Evolutionary conservation across 2,113 vertebrate genomes (phyloP).

Genomic region (Empidonax alnorum): DNA sequence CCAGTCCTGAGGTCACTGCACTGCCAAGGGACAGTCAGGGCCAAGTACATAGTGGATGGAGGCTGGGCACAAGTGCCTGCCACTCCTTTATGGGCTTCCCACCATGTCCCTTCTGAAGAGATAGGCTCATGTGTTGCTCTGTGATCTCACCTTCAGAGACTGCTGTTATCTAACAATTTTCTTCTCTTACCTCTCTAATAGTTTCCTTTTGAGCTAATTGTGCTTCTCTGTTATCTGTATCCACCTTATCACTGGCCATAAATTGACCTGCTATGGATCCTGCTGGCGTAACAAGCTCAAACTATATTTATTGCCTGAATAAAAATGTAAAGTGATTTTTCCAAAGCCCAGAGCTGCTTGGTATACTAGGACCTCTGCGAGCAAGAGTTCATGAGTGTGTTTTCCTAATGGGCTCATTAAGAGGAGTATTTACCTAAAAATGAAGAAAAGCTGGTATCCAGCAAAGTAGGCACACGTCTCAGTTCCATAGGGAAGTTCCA

Average conservation of each 20-base stretch:
- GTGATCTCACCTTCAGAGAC: background rate
- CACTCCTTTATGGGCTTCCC: background rate
- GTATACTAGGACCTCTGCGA: background rate
- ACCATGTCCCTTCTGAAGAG: background rate
- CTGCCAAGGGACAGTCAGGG: background rate
- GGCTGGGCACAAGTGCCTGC: background rate
- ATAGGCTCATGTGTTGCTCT: background rate
- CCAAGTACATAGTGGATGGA: background rate
- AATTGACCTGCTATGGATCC: background rate
- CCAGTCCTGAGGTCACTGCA: background rate
- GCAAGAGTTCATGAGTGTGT: accelerated
- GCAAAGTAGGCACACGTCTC: no score
- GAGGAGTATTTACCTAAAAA: background rate
- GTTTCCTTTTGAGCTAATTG: background rate
- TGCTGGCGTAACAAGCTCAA: background rate
- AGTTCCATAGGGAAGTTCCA: background rate
- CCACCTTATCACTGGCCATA: background rate
- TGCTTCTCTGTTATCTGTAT: background rate
- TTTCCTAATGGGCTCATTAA: background rate
- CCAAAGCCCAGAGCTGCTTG: background rate
- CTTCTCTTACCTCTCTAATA: background rate
- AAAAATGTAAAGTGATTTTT: background rate
- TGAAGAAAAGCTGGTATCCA: background rate
- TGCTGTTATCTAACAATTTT: background rate
- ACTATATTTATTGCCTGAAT: background rate